These are phyloP conservation scores for Rutilus rutilus DNA, from an alignment of 2,113 vertebrate genomes.

Conservation along the genomic window DNA sequence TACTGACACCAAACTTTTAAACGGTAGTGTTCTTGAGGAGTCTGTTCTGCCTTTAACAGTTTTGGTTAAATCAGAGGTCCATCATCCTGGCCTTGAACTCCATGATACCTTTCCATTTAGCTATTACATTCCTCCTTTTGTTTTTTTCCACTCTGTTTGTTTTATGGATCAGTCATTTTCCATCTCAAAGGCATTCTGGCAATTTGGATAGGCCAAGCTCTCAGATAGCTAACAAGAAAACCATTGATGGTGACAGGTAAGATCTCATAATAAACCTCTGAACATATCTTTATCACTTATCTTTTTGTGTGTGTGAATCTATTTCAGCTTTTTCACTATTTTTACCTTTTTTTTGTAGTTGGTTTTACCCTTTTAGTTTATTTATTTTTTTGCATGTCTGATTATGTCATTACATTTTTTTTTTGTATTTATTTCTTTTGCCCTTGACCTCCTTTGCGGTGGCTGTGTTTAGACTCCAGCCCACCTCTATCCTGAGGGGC, in stretches of 20 bases:
- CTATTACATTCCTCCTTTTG: conserved; percentile 67
- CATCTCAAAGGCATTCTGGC: conserved; percentile 85
- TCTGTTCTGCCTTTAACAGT: neutral
- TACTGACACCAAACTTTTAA: neutral
- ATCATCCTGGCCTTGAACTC: conserved; percentile 8
- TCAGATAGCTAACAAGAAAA: conserved; percentile 87
- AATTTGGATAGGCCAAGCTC: conserved; percentile 89
- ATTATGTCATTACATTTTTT: conserved; percentile 29
- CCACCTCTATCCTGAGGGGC: conserved; percentile 78
- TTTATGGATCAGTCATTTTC: conserved; percentile 66
- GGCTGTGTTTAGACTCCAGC: conserved; percentile 71
- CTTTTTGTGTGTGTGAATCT: neutral
- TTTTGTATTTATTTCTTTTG: conserved; percentile 21
- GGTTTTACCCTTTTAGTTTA: neutral
- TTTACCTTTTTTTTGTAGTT: neutral
- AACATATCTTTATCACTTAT: conserved; percentile 5
- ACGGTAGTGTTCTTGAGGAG: neutral
- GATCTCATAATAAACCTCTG: conserved; percentile 56
- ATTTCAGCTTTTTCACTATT: neutral
- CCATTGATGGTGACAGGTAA: conserved; percentile 90
- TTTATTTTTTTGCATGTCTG: neutral
- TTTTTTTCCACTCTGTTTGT: conserved; percentile 45
- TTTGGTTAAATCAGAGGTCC: neutral
- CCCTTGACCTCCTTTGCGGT: neutral
- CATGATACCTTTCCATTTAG: conserved; percentile 57